A percentile compares a stretch with the other conserved stretches of the same genome.
Conservation (phyloP, 2,888 invertebrate species). For the Disparrhopalites patrizii region DNA sequence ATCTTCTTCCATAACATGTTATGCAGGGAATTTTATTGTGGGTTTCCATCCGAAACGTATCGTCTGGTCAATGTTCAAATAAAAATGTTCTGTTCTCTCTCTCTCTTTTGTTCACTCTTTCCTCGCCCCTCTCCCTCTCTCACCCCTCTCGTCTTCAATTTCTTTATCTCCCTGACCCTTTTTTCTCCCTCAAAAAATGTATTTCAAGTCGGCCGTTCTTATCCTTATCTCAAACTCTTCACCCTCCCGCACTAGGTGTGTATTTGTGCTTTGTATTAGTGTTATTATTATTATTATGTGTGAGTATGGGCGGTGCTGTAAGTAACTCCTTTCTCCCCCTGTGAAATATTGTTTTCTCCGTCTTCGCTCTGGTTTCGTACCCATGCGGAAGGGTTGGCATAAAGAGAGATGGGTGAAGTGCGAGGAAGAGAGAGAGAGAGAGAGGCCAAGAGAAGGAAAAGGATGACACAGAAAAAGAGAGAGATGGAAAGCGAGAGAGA, state of each 20-base stretch:
- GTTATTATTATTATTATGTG: constrained; percentile 1
- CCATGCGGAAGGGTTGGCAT: too few species aligned
- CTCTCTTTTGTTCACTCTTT: constrained; percentile 2
- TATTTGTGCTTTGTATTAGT: constrained; percentile 4
- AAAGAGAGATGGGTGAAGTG: too few species aligned
- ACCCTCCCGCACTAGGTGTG: not conserved
- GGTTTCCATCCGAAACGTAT: constrained; percentile 9
- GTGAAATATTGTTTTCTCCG: not conserved
- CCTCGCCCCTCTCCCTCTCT: constrained; percentile 7
- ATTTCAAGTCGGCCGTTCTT: not conserved
- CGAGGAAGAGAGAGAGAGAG: too few species aligned
- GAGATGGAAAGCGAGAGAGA: too few species aligned
- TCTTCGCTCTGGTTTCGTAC: too few species aligned
- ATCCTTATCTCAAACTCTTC: not conserved
- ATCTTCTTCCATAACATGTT: not conserved
- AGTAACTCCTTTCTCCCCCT: constrained; percentile 6
- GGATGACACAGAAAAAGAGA: too few species aligned
- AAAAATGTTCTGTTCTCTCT: constrained; percentile 9
- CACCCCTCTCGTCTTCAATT: constrained; percentile 18
- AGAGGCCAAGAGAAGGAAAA: too few species aligned
- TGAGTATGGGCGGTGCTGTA: not conserved
- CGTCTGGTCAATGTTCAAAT: constrained; percentile 19
- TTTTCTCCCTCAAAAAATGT: constrained; percentile 10
- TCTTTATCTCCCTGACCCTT: constrained; percentile 15
- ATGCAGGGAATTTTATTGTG: constrained; percentile 13